Evolutionary conservation across 2,888 invertebrate species (phyloP), one percentile per base, ranked within the genome.

Genomic region (Platynereis dumerilii): DNA sequence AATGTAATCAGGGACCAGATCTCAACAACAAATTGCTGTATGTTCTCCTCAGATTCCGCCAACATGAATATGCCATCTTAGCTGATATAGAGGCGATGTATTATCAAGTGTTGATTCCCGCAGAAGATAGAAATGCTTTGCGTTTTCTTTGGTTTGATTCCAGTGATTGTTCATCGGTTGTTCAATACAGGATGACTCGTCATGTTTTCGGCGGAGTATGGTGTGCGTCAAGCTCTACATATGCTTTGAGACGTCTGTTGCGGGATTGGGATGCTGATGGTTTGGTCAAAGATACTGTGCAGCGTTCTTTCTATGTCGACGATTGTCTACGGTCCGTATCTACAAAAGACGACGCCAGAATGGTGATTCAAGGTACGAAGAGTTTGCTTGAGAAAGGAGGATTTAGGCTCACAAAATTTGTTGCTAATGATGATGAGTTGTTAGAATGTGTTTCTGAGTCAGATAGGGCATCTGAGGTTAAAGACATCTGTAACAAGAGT

Each of bases 371-470:
- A 29, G 27, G 59, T 27, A 22, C 57, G n/a, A 27, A 55, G 52
- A 27, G 27, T 3, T 29, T 69, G 44, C 62, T 65, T 29, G 60
- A 27, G 2, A 53, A 60, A 39, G 72, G 69, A 12, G 67, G 68
- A 1, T 3, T 72, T 66, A 28, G 64, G 7, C 52, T 74, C 1
- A 53, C 65, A 26, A 71, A 73, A 48, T 74, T 71, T 64, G n/a
- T 74, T 12, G 63, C 60, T 10, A 69, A 67, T 28, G 55, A 54
- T 26, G 58, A 58, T 27, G 54, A 69, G 27, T 69, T 74, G 1
- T 65, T 75, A 52, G 24, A 60, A 5, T 52, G 65, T 2, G 66
- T 74, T 39, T 68, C 71, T 7, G n/a, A 5, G 7, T 22, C 24
- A 27, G 67, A 73, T 2, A 53, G 71, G 52, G 60, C 61, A 2